A percentile compares a stretch with the other conserved stretches of the same genome.
Conservation (phyloP, 2,113 vertebrate species). For the Poeciliopsis prolifica region DNA sequence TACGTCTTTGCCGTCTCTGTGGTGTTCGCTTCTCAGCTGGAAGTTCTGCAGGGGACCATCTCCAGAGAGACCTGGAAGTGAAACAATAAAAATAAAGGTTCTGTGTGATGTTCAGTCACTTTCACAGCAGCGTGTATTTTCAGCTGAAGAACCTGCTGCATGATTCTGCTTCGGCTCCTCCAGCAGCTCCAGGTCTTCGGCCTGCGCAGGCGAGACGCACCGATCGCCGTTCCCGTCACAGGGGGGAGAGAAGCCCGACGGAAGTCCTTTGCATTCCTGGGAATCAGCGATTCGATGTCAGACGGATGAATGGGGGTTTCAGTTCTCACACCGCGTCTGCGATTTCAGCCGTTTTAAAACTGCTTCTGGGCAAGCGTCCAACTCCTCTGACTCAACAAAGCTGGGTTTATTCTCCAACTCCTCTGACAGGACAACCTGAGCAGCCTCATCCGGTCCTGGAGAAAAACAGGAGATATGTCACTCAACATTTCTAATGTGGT, state of each 20-base stretch:
- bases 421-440: conserved; percentile 50
- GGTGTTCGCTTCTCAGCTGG: conserved; percentile 77
- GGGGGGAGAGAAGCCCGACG: conserved; percentile 38
- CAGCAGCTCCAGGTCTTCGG: conserved; percentile 12
- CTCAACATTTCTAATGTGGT: background rate
- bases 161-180: conserved; percentile 32
- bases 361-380: conserved; percentile 60
- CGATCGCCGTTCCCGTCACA: conserved; percentile 70
- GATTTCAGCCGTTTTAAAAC: conserved; percentile 83
- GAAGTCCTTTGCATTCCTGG: conserved; percentile 75
- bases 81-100: no score
- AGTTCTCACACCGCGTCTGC: conserved; percentile 83
- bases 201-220: conserved; percentile 44
- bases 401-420: conserved; percentile 65
- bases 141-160: conserved; percentile 54
- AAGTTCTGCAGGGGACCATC: conserved; percentile 56
- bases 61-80: conserved; percentile 67
- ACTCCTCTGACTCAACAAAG: conserved; percentile 65
- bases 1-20: conserved; percentile 85
- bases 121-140: background rate
- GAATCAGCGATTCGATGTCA: conserved; percentile 82
- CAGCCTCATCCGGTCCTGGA: conserved; percentile 56
- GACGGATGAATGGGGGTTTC: conserved; percentile 69
- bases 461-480: background rate
- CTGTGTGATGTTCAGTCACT: background rate